phyloP scores from a whole-genome alignment of 2,113 vertebrate species.

The Meleagris gallopavo region DNA sequence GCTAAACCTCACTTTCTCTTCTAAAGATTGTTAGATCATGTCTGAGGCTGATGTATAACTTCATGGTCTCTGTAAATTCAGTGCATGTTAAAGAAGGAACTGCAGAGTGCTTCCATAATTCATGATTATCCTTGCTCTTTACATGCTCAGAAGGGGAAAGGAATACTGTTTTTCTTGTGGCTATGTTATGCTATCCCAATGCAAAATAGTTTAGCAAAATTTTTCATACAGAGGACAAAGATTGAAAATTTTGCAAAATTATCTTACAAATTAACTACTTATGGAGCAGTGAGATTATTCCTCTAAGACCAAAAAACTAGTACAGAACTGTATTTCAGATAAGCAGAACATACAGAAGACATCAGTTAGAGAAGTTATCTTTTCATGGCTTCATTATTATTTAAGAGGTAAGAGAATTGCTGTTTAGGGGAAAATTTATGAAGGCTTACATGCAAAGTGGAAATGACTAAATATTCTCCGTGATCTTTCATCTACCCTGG shows the following conservation, averaged over 20 bases:
- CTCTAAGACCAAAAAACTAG: background rate
- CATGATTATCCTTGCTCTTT: background rate
- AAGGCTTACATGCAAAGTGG: background rate
- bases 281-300: background rate
- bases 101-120: background rate
- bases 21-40: background rate
- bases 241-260: background rate
- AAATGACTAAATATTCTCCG: background rate
- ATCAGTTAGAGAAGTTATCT: background rate
- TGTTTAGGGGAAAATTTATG: background rate
- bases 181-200: background rate
- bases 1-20: background rate
- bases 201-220: background rate
- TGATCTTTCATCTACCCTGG: background rate
- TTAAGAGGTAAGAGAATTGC: background rate
- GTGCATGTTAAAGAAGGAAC: background rate
- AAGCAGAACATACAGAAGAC: background rate
- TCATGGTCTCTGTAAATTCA: background rate
- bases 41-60: background rate
- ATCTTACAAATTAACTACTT: background rate
- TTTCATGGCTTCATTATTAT: background rate
- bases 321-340: background rate
- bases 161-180: background rate
- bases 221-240: background rate
- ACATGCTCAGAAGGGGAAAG: background rate